phyloP scores from a whole-genome alignment of 2,797 vertebrate genomes.

The Chelon labrosus region DNA sequence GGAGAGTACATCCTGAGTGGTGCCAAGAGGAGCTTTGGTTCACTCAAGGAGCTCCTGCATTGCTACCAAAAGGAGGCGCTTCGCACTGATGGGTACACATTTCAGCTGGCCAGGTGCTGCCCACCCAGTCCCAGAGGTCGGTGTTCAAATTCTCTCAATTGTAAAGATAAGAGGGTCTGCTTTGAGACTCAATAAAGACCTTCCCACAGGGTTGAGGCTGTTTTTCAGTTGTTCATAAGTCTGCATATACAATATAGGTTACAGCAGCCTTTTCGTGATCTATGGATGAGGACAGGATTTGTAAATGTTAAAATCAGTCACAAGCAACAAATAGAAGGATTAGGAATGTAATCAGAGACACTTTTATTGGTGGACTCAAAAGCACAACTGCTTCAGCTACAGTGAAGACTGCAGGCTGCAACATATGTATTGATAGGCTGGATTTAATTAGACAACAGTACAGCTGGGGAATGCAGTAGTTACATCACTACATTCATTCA shows the following conservation, averaged over 20 bases:
- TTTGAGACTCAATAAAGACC: background rate
- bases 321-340: too few relatives aligned
- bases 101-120: constrained; percentile 95
- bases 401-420: background rate
- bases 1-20: constrained; percentile 93
- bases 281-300: background rate
- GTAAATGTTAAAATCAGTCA: background rate
- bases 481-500: background rate
- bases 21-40: constrained; percentile 91
- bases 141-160: constrained; percentile 15
- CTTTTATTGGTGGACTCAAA: too few relatives aligned
- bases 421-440: background rate
- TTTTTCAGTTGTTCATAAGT: background rate
- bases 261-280: too few relatives aligned
- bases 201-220: background rate
- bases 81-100: constrained; percentile 94
- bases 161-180: background rate
- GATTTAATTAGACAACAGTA: background rate
- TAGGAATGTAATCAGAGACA: too few relatives aligned
- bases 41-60: constrained; percentile 92
- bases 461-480: background rate
- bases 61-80: constrained; percentile 98
- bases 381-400: too few relatives aligned
- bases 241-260: too few relatives aligned
- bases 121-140: constrained; percentile 94